A percentile compares a stretch with the other conserved stretches of the same genome.
phyloP scores from a whole-genome alignment of 1,140 invertebrate species.

The Trichoplusia ni region DNA sequence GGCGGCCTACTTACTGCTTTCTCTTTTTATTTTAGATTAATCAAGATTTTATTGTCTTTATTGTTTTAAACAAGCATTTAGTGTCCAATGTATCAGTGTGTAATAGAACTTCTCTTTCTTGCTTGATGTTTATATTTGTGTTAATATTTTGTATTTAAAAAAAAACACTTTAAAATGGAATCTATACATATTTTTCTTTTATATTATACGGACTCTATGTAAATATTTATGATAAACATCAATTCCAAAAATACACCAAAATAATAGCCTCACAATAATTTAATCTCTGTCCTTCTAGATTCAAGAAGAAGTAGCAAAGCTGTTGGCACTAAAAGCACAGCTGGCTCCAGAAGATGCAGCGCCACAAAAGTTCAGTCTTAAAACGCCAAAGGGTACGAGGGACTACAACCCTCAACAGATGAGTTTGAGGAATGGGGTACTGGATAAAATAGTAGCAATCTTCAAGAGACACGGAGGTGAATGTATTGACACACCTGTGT shows the following conservation, averaged over 20 bases:
- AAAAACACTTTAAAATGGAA: too few relatives aligned
- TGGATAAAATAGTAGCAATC: constrained; percentile 93
- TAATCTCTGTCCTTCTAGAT: constrained; percentile 56
- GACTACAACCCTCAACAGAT: constrained; percentile 98
- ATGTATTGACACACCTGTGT: constrained; percentile 99
- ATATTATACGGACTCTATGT: too few relatives aligned
- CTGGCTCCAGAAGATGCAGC: constrained; percentile 82
- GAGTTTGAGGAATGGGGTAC: constrained; percentile 93
- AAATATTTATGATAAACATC: too few relatives aligned
- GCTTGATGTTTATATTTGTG: too few relatives aligned
- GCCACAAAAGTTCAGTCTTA: constrained; percentile 91
- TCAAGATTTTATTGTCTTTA: neutral
- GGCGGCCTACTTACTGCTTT: constrained; percentile 28
- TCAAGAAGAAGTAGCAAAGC: constrained; percentile 89
- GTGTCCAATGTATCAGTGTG: neutral
- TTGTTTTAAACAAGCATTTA: neutral
- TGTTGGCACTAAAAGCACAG: constrained; percentile 90
- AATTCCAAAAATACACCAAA: neutral
- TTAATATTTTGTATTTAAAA: too few relatives aligned
- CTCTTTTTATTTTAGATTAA: constrained; percentile 14
- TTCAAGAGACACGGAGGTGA: constrained; percentile 99
- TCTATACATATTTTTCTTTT: too few relatives aligned
- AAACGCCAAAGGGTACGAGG: constrained; percentile 97
- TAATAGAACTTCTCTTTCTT: too few relatives aligned
- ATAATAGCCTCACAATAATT: neutral